These are phyloP conservation scores for Knipowitschia caucasica DNA, from an alignment of 2,797 vertebrate genomes.

Conservation along the genomic window DNA sequence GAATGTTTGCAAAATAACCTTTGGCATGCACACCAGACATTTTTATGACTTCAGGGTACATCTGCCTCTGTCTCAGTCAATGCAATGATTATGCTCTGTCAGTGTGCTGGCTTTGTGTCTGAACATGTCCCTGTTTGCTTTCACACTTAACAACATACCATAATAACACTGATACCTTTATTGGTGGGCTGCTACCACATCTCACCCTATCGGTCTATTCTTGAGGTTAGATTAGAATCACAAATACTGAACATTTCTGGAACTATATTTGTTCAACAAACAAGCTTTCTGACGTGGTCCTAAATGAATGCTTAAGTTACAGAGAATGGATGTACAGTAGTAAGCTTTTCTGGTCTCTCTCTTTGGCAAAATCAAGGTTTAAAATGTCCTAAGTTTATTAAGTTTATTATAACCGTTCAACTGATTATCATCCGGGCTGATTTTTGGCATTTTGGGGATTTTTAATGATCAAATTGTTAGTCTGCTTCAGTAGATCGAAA, in stretches of 20 bases:
- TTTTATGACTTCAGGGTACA: constrained; percentile 5
- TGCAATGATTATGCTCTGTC: constrained; percentile 10
- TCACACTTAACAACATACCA: constrained; percentile 9
- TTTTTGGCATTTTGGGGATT: too few relatives aligned
- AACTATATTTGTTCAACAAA: constrained; percentile 40
- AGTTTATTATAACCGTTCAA: too few relatives aligned
- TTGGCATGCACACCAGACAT: constrained; percentile 24
- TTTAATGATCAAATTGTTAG: too few relatives aligned
- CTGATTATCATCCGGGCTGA: too few relatives aligned
- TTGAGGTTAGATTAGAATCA: too few relatives aligned
- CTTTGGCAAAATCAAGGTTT: too few relatives aligned
- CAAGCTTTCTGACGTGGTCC: constrained; percentile 26
- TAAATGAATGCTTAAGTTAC: constrained; percentile 5
- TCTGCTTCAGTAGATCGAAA: too few relatives aligned
- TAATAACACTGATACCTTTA: constrained; percentile 9
- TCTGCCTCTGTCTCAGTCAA: constrained; percentile 30
- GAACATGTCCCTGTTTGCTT: constrained; percentile 19
- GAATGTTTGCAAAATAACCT: constrained; percentile 27
- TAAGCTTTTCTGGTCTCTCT: too few relatives aligned
- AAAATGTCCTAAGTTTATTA: too few relatives aligned
- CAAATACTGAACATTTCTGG: too few relatives aligned
- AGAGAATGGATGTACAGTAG: constrained; percentile 14
- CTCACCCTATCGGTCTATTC: too few relatives aligned
- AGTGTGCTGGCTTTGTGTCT: constrained; percentile 25
- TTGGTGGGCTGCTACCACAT: constrained; percentile 3